These are phyloP conservation scores for Oncorhynchus mykiss DNA, from an alignment of 2,113 vertebrate genomes.

Conservation along the genomic window DNA sequence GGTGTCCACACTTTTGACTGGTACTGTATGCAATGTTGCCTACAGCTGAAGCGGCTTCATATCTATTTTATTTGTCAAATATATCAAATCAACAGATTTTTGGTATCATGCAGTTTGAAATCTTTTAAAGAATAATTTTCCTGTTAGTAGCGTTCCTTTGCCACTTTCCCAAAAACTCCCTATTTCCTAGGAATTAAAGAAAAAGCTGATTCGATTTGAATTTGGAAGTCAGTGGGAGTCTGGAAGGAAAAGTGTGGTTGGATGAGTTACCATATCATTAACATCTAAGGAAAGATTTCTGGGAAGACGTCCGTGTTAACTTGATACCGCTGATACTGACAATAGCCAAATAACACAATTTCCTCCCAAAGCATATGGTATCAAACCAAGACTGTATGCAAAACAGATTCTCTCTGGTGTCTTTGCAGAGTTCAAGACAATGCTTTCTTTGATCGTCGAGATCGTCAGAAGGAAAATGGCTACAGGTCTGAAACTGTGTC, in stretches of 20 bases:
- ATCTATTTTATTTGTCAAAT: too few species aligned
- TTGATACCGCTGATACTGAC: conserved; percentile 41
- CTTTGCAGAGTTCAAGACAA: not conserved
- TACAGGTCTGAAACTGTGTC: not conserved
- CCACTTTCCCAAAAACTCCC: too few species aligned
- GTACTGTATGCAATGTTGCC: too few species aligned
- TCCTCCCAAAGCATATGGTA: conserved; percentile 17
- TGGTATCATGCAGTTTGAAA: too few species aligned
- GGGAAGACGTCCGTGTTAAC: conserved; percentile 47
- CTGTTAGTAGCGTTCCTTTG: too few species aligned
- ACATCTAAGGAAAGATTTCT: conserved; percentile 42
- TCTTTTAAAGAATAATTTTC: too few species aligned
- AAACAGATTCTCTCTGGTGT: conserved; percentile 21
- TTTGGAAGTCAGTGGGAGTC: conserved; percentile 11
- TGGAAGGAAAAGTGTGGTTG: conserved; percentile 33
- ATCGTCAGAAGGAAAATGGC: conserved; percentile 6
- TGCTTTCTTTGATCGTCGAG: conserved; percentile 18
- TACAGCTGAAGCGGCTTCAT: too few species aligned
- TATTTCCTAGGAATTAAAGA: conserved; percentile 6
- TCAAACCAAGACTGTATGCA: conserved; percentile 22
- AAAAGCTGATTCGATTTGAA: conserved; percentile 27
- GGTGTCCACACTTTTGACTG: too few species aligned
- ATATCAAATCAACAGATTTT: too few species aligned
- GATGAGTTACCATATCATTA: conserved; percentile 43
- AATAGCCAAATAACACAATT: conserved; percentile 34